Base-by-base conservation (phyloP, 2,888 invertebrate genomes). In the Amphipoea oculea region DNA sequence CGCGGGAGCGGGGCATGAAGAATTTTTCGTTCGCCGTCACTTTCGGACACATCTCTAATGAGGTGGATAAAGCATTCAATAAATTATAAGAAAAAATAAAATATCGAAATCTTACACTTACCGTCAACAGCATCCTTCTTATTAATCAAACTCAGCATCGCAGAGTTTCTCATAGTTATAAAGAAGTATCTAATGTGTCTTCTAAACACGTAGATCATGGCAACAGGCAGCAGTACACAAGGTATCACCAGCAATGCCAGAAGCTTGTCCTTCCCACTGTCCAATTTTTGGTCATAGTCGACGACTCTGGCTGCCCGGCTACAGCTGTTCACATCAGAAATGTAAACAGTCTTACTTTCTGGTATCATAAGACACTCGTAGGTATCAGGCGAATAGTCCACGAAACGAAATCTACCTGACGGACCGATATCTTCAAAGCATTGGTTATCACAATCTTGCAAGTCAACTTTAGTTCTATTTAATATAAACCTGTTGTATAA, bases 111-210 rank as follows among this genome's bases (percentile, higher is more conserved):
- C 3, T 17, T 12, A 40, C 2, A 1, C 95, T 92, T 82, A 96
- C 96, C 95, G 80, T 93, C 90, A 29, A 90, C 79, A 4, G 82
- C 83, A 9, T 94, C 92, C 14, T 97, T 95, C 66, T 97, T 96
- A n/a, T 96, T 95, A 14, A 97, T 96, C 77, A 97, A 91, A 48
- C 97, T 97, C 76, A 98, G 81, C 83, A 97, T 92, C 0, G 97
- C 96, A 0, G 97, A 97, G 81, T 98, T 97, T 89, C 97, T 97
- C 40, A 98, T 89, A 0, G 97, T 97, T 14, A 97, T 97, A 67
- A 95, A 96, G 85, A 97, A 98, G 89, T 98, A 97, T 86, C 96
- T 96, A 89, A 97, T 96, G 81, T 97, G 97, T 83, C 97, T 97
- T 73, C 97, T 94, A 17, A 93, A 95, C 0, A 93, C 5, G 72